These are phyloP conservation scores for Tragulus kanchil DNA, from an alignment of 2,113 vertebrate genomes.

Conservation along the genomic window DNA sequence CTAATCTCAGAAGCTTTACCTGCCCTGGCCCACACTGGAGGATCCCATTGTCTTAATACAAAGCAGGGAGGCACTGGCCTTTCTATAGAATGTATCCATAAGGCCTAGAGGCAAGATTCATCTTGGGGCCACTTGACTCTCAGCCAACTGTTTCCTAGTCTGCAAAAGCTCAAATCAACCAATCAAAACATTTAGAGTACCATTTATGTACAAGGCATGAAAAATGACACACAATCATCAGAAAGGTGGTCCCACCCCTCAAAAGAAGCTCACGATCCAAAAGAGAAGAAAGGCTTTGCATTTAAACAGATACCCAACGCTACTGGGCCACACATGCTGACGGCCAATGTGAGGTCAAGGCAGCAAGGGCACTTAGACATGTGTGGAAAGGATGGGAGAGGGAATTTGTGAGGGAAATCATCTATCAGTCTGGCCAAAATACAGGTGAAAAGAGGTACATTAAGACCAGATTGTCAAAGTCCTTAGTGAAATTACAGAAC, in stretches of 20 bases:
- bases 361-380: not conserved
- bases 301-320: not conserved
- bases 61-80: not conserved
- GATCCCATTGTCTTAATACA: not conserved
- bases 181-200: not conserved
- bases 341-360: not conserved
- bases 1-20: not conserved
- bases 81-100: not conserved
- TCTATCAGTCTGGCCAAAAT: conserved; percentile 1
- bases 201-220: not conserved
- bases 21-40: not conserved
- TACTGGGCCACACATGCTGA: not conserved
- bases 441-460: not conserved
- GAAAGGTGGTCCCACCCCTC: not conserved
- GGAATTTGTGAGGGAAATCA: not conserved
- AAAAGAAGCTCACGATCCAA: not conserved
- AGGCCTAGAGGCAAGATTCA: not conserved
- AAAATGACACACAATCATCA: not conserved
- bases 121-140: not conserved
- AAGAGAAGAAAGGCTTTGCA: not conserved
- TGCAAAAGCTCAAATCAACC: conserved; percentile 8
- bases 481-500: not conserved
- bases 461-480: not conserved
- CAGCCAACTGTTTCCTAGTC: not conserved
- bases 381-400: not conserved